These are phyloP conservation scores for zebrafish (Danio rerio) DNA, from an alignment of 2,113 vertebrate species.

Conservation along the genomic window GRCz12tu NC_133195.1:55229001-55229500, in stretches of 20 bases:
- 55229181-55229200: slow-evolving; percentile 43
- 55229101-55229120: background rate
- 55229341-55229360: background rate
- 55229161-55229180: slow-evolving; percentile 3
- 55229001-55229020: too few relatives aligned
- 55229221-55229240: slow-evolving; percentile 82
- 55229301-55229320: background rate
- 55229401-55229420: background rate
- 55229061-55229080: background rate
- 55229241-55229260: slow-evolving; percentile 64
- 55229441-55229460: background rate
- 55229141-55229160: background rate
- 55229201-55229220: slow-evolving; percentile 71
- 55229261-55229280: slow-evolving; percentile 33
- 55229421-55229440: background rate
- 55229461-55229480: background rate
- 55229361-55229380: background rate
- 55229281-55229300: slow-evolving; percentile 15
- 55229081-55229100: background rate
- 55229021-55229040: background rate
- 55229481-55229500: background rate
- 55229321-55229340: background rate
- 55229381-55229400: background rate
- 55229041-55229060: background rate
- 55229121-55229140: background rate